phyloP scores from a whole-genome alignment of 2,797 vertebrate genomes.

The Syngnathus rostellatus region DNA sequence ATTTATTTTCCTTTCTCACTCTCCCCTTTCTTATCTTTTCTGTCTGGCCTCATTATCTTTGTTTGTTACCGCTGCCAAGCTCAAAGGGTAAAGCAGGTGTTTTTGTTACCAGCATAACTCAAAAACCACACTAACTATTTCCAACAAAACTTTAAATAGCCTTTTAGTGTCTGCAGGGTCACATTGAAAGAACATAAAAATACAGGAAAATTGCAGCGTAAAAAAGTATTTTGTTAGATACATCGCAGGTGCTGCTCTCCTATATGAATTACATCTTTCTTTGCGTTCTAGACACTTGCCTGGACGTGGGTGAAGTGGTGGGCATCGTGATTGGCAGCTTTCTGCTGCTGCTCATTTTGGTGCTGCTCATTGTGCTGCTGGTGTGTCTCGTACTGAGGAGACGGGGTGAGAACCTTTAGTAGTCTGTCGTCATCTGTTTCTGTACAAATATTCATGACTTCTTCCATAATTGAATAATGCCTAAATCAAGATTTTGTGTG shows the following conservation, averaged over 20 bases:
- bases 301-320: slow-evolving; percentile 71
- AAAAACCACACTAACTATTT: background rate
- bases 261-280: slow-evolving; percentile 2
- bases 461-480: too few species aligned
- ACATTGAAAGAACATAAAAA: background rate
- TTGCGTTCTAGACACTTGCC: slow-evolving; percentile 59
- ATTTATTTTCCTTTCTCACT: slow-evolving; percentile 25
- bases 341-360: slow-evolving; percentile 61
- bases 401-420: slow-evolving; percentile 34
- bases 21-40: slow-evolving; percentile 8
- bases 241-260: background rate
- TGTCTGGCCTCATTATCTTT: slow-evolving; percentile 17
- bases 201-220: background rate
- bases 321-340: slow-evolving; percentile 78
- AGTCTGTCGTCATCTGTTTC: too few species aligned
- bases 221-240: too few species aligned
- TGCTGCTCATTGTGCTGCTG: slow-evolving; percentile 59
- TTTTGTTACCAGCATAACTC: background rate
- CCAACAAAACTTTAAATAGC: background rate
- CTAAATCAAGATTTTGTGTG: too few species aligned
- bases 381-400: slow-evolving; percentile 50
- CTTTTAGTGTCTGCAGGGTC: background rate
- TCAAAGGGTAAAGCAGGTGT: slow-evolving; percentile 23
- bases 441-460: too few species aligned
- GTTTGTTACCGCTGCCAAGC: slow-evolving; percentile 17